Evolutionary conservation across 2,797 vertebrate species (phyloP).

Genomic region (Mus caroli): DNA sequence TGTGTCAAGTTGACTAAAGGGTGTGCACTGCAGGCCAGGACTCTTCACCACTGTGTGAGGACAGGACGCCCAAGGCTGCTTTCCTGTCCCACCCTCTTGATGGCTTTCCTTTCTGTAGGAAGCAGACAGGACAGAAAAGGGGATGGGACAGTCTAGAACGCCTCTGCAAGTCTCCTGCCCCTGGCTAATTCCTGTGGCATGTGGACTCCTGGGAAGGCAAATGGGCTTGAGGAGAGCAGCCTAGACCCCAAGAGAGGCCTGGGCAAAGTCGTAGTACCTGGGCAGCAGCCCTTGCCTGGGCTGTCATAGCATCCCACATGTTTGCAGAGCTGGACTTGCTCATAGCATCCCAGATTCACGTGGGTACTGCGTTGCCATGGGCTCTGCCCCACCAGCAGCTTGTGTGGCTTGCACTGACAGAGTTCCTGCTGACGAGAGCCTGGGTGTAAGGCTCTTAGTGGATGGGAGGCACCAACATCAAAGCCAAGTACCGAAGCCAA

Average conservation of each 20-base stretch:
- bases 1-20: neutral
- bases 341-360: neutral
- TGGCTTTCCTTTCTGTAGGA: neutral
- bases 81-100: fast-evolving
- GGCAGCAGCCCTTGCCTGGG: neutral
- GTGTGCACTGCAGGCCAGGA: neutral
- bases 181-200: neutral
- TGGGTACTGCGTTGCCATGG: neutral
- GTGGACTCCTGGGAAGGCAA: neutral
- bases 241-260: neutral
- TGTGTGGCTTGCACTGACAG: neutral
- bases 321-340: neutral
- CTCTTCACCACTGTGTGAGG: neutral
- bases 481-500: fast-evolving
- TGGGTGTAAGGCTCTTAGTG: fast-evolving
- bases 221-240: too few species aligned
- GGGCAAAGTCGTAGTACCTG: neutral
- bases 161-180: neutral
- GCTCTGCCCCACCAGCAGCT: neutral
- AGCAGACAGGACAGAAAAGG: neutral
- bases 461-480: neutral
- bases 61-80: neutral
- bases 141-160: neutral
- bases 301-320: fast-evolving
- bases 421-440: neutral